These are phyloP conservation scores for Rapana venosa DNA, from an alignment of 2,888 invertebrate genomes.

Conservation along the genomic window DNA sequence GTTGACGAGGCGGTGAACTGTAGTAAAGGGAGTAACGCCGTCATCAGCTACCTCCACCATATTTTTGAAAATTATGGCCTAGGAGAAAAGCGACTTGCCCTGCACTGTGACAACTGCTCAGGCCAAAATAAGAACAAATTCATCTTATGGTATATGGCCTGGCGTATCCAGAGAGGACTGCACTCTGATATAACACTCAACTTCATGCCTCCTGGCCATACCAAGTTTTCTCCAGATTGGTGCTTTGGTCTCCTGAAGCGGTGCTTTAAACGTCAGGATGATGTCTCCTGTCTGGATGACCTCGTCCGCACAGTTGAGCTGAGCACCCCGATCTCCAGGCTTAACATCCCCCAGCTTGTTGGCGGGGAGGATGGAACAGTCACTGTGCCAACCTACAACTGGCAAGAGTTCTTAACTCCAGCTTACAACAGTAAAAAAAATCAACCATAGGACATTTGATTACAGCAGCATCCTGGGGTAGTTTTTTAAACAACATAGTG, in stretches of 20 bases:
- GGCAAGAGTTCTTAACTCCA: slow-evolving; percentile 44
- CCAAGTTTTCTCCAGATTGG: slow-evolving; percentile 53
- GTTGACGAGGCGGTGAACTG: slow-evolving; percentile 53
- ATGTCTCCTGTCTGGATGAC: slow-evolving; percentile 45
- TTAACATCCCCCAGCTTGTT: slow-evolving; percentile 49
- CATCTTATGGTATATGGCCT: slow-evolving; percentile 47
- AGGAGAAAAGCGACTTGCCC: slow-evolving; percentile 22
- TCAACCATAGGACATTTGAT: slow-evolving; percentile 45
- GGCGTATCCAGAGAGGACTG: slow-evolving; percentile 36
- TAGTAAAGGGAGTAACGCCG: slow-evolving; percentile 50
- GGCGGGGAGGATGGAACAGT: slow-evolving; percentile 44
- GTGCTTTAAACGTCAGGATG: slow-evolving; percentile 20
- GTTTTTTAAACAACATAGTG: slow-evolving; percentile 3
- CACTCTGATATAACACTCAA: slow-evolving; percentile 35
- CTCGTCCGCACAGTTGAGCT: slow-evolving; percentile 9
- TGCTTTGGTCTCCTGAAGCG: slow-evolving; percentile 52
- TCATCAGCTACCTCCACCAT: slow-evolving; percentile 41
- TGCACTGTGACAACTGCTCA: slow-evolving; percentile 45
- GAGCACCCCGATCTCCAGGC: slow-evolving; percentile 35
- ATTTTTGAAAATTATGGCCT: slow-evolving; percentile 41
- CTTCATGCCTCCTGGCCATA: slow-evolving; percentile 49
- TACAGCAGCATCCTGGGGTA: not conserved
- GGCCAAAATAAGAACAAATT: slow-evolving; percentile 47
- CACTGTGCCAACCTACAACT: slow-evolving; percentile 45
- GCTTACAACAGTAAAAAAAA: slow-evolving; percentile 46